phyloP scores from a whole-genome alignment of 2,888 invertebrate species.

The Apotomis capreana region DNA sequence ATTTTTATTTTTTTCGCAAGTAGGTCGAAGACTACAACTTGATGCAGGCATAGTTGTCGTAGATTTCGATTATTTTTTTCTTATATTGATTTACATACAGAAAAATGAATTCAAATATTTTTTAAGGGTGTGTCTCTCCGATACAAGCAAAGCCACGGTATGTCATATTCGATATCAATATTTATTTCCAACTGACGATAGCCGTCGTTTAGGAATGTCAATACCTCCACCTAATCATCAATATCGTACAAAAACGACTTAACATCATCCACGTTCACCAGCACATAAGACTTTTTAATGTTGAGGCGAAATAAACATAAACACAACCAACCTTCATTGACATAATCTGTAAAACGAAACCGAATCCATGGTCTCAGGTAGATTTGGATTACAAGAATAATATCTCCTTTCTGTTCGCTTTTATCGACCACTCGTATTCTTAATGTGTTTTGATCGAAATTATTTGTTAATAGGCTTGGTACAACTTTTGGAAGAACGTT shows the following conservation, averaged over 20 bases:
- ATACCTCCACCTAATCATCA: neutral
- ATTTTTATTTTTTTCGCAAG: too few relatives aligned
- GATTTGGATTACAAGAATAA: conserved; percentile 19
- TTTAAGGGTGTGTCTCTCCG: too few relatives aligned
- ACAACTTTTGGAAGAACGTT: too few relatives aligned
- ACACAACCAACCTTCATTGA: conserved; percentile 2
- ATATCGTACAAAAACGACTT: neutral
- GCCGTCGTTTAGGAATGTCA: neutral
- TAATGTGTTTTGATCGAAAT: too few relatives aligned
- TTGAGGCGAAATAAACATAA: neutral
- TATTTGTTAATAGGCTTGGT: too few relatives aligned
- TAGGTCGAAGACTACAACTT: too few relatives aligned
- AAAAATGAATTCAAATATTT: too few relatives aligned
- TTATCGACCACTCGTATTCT: neutral
- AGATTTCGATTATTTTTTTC: too few relatives aligned
- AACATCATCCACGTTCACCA: neutral
- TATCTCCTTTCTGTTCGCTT: neutral
- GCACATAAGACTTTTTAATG: neutral
- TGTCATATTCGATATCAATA: neutral
- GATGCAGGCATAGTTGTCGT: too few relatives aligned
- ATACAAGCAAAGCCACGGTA: too few relatives aligned
- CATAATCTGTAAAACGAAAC: conserved; percentile 20
- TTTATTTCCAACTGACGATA: neutral
- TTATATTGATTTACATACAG: too few relatives aligned
- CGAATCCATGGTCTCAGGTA: conserved; percentile 14